Conservation (phyloP, 2,113 vertebrate genomes). For the Ia io region DNA sequence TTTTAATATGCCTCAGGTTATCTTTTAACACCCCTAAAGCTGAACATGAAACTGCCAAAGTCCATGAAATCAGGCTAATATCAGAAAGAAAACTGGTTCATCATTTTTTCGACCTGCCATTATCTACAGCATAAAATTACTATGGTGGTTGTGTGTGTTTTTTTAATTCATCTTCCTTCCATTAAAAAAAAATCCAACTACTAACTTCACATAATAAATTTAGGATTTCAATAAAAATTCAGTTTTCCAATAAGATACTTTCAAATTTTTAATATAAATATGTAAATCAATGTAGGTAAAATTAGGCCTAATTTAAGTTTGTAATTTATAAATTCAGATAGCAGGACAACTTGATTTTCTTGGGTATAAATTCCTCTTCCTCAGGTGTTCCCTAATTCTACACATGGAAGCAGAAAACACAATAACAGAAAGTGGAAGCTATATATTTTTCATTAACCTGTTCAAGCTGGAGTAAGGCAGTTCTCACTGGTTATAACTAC, state of each 20-base stretch:
- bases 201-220: slow-evolving; percentile 6
- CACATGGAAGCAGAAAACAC: background rate
- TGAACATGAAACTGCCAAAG: background rate
- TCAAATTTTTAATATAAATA: background rate
- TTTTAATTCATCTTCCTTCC: background rate
- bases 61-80: background rate
- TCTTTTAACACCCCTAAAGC: background rate
- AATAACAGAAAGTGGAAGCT: background rate
- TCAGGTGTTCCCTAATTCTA: background rate
- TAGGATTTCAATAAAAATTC: background rate
- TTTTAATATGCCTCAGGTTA: background rate
- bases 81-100: background rate
- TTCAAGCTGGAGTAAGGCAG: background rate
- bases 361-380: background rate
- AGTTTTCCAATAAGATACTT: background rate
- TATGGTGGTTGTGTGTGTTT: background rate
- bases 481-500: rapidly evolving
- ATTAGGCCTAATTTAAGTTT: background rate
- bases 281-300: background rate
- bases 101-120: background rate
- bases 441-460: background rate
- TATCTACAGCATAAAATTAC: background rate
- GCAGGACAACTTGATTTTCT: background rate
- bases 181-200: background rate
- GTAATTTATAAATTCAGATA: background rate